A percentile compares a stretch with the other conserved stretches of the same genome.
Evolutionary conservation across 2,797 vertebrate species (phyloP).

Genomic region (Parotocinclus haroldoi): DNA sequence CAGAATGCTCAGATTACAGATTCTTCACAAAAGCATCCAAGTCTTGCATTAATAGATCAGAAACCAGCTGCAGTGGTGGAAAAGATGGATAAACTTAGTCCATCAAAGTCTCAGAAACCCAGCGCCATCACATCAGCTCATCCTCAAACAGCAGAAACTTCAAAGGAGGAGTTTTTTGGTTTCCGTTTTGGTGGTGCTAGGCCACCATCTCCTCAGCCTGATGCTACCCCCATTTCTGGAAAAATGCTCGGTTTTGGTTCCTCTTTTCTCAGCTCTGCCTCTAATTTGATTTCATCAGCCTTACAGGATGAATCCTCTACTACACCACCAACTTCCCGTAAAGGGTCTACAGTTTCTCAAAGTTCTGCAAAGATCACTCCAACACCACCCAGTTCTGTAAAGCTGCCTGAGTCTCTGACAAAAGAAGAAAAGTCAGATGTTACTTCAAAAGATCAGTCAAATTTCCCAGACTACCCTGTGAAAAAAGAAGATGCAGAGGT

Average conservation of each 20-base stretch:
- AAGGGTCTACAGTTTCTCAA: constrained; percentile 58
- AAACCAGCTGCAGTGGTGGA: constrained; percentile 21
- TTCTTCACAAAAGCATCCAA: constrained; percentile 60
- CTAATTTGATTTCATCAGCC: constrained; percentile 83
- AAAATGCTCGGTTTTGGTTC: constrained; percentile 84
- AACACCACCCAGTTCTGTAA: constrained; percentile 7
- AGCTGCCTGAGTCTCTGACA: constrained; percentile 4
- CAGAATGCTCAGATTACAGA: constrained; percentile 1
- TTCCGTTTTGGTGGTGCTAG: constrained; percentile 60
- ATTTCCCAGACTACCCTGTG: constrained; percentile 49
- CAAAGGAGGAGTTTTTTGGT: constrained; percentile 49
- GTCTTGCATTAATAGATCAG: constrained; percentile 44
- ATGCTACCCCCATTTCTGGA: constrained; percentile 64
- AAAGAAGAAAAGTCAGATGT: constrained; percentile 47
- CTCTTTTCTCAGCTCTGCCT: constrained; percentile 89
- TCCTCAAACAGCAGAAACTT: constrained; percentile 48
- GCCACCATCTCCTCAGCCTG: constrained; percentile 58
- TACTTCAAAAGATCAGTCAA: constrained; percentile 46
- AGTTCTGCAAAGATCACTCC: constrained; percentile 7
- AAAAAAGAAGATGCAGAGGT: constrained; percentile 49
- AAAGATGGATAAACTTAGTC: constrained; percentile 35
- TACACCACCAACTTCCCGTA: constrained; percentile 62
- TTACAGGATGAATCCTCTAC: constrained; percentile 70
- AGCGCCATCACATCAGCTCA: constrained; percentile 50
- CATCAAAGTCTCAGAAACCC: constrained; percentile 12